A percentile compares a stretch with the other conserved stretches of the same genome.
phyloP scores from a whole-genome alignment of 2,113 vertebrate species.

The Andinoacara biseriatus region DNA sequence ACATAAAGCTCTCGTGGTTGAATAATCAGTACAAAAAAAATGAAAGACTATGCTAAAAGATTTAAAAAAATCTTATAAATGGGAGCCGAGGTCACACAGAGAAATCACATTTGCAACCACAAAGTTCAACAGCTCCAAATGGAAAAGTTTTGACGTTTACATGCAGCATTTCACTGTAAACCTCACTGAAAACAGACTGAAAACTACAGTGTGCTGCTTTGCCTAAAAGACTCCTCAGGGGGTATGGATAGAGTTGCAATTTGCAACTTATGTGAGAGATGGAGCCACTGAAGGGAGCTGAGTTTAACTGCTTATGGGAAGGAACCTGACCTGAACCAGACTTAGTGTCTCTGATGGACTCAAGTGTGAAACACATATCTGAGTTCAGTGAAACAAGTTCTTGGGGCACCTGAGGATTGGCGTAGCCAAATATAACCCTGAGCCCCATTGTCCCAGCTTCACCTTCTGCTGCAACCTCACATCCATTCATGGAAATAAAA shows the following conservation, averaged over 20 bases:
- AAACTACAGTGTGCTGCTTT: conserved; percentile 13
- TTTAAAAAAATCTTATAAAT: not conserved
- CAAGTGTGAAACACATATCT: not conserved
- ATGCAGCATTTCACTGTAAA: not conserved
- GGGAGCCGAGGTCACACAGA: not conserved
- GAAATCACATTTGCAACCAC: not conserved
- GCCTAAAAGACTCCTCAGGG: conserved; percentile 16
- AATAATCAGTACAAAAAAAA: not conserved
- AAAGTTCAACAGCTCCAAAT: not conserved
- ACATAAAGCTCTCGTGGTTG: not conserved
- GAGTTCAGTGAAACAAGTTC: too few species aligned
- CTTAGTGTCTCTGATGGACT: not conserved
- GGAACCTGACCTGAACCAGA: conserved; percentile 21
- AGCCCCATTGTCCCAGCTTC: not conserved
- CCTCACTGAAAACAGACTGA: not conserved
- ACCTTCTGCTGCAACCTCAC: not conserved
- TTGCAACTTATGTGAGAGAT: conserved; percentile 16
- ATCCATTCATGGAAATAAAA: not conserved
- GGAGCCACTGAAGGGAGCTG: conserved; percentile 18
- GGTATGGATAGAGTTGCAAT: not conserved
- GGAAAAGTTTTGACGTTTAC: conserved; percentile 5
- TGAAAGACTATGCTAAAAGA: not conserved
- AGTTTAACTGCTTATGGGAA: conserved; percentile 28
- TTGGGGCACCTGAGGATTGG: not conserved
- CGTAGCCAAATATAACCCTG: not conserved